phyloP scores from a whole-genome alignment of 2,888 invertebrate species.

The Limenitis camilla region DNA sequence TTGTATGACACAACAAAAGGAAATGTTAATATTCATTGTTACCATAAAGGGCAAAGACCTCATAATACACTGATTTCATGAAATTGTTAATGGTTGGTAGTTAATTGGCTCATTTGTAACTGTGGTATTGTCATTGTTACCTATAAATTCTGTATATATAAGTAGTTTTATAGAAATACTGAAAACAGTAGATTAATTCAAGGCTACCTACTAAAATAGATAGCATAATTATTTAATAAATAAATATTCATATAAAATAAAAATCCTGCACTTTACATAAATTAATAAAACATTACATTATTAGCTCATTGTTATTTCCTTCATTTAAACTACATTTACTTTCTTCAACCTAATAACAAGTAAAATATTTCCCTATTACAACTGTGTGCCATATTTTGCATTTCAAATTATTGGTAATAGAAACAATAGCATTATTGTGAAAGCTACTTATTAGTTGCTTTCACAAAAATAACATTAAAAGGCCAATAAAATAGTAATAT shows the following conservation, averaged over 20 bases:
- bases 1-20: constrained; percentile 7
- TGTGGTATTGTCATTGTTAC: background rate
- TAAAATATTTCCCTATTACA: background rate
- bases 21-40: constrained; percentile 11
- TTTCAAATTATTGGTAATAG: background rate
- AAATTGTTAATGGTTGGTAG: constrained; percentile 16
- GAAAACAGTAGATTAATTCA: background rate
- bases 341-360: background rate
- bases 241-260: no score
- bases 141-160: background rate
- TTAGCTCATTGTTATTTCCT: no score
- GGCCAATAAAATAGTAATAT: constrained; percentile 4
- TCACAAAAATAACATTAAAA: background rate
- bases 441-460: background rate
- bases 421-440: background rate
- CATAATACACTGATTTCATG: constrained; percentile 17
- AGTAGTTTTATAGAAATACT: background rate
- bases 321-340: background rate
- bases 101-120: constrained; percentile 20
- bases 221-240: no score
- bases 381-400: background rate
- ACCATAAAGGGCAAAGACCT: constrained; percentile 20
- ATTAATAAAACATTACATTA: no score
- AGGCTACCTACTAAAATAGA: no score
- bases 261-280: no score